phyloP scores from a whole-genome alignment of 2,113 vertebrate genomes.

The Ictidomys tridecemlineatus region DNA sequence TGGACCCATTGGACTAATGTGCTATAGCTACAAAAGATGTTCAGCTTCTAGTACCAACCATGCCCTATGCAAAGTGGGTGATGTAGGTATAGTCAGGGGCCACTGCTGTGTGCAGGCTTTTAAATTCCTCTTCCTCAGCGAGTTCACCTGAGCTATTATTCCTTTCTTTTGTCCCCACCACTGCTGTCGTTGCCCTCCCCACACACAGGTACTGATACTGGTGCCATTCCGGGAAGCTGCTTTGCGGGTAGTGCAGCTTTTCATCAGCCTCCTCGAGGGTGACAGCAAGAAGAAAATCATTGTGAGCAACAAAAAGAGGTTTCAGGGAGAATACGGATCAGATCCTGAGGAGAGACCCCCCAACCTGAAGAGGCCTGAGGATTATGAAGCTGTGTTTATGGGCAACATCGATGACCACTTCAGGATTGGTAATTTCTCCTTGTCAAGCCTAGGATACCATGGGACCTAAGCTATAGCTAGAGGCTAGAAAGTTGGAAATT shows the following conservation, averaged over 20 bases:
- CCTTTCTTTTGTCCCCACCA: not conserved
- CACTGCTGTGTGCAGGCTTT: fast-evolving
- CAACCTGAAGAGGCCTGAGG: constrained; percentile 94
- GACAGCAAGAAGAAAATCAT: constrained; percentile 92
- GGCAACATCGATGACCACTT: constrained; percentile 99
- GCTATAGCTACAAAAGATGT: not conserved
- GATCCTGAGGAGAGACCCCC: constrained; percentile 90
- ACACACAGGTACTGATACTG: constrained; percentile 93
- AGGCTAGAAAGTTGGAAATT: not conserved
- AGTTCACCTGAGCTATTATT: fast-evolving
- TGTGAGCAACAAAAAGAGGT: constrained; percentile 97
- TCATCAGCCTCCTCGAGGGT: constrained; percentile 93
- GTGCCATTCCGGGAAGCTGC: constrained; percentile 95
- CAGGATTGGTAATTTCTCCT: constrained; percentile 92
- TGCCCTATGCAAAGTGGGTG: not conserved
- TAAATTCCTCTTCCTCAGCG: not conserved
- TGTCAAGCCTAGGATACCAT: not conserved
- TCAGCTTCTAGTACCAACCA: not conserved
- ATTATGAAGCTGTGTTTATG: constrained; percentile 94
- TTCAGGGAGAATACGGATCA: constrained; percentile 95
- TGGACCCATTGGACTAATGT: not conserved
- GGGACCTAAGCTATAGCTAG: not conserved
- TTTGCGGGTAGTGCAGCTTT: constrained; percentile 91
- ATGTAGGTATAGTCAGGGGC: fast-evolving
- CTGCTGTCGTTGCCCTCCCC: not conserved